Conservation (phyloP, 2,113 vertebrate genomes). For the Oncorhynchus tshawytscha region DNA sequence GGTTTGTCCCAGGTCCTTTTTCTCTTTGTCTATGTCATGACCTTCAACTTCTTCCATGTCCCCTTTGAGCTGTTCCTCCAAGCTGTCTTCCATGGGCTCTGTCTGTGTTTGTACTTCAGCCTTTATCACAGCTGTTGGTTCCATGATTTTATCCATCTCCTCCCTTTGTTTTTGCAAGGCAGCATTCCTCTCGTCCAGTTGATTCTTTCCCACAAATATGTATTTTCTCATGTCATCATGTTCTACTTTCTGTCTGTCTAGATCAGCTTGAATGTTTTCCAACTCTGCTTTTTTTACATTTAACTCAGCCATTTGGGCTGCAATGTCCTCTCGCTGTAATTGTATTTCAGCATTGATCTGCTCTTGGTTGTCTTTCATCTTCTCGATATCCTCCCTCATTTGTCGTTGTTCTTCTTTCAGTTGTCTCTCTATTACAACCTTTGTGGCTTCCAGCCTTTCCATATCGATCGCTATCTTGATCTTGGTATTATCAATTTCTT, state of each 20-base stretch:
- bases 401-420: not conserved
- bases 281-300: not conserved
- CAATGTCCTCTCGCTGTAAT: not conserved
- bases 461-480: constrained; percentile 12
- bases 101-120: too few species aligned
- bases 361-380: not conserved
- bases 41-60: not conserved
- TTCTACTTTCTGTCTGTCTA: constrained; percentile 4
- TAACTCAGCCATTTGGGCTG: not conserved
- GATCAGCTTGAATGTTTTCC: not conserved
- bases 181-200: too few species aligned
- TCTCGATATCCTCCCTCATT: not conserved
- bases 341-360: not conserved
- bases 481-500: not conserved
- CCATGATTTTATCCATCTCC: not conserved
- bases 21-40: too few species aligned
- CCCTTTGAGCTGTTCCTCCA: not conserved
- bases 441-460: not conserved
- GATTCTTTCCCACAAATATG: constrained; percentile 13
- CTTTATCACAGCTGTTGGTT: not conserved
- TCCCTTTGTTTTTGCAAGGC: constrained; percentile 10
- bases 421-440: not conserved
- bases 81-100: too few species aligned
- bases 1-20: too few species aligned
- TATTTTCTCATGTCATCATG: not conserved